Conservation (phyloP, 2,888 invertebrate species). For the Apamea crenata region DNA sequence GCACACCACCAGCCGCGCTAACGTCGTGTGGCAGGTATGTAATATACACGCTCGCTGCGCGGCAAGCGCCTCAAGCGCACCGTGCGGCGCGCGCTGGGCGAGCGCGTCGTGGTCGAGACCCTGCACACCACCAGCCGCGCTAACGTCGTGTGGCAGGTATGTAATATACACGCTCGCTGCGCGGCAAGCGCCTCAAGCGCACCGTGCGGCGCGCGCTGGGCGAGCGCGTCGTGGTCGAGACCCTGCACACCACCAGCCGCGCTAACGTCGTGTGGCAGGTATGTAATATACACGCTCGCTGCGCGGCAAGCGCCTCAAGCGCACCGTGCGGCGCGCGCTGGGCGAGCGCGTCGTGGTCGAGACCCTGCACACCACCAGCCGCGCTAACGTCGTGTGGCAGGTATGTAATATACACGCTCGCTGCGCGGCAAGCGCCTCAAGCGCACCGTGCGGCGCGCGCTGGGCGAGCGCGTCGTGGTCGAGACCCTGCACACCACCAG, state of each 20-base stretch:
- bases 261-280: slow-evolving; percentile 87
- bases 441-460: too few species aligned
- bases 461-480: slow-evolving; percentile 93
- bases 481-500: slow-evolving; percentile 95
- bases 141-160: slow-evolving; percentile 77
- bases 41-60: slow-evolving; percentile 79
- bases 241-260: slow-evolving; percentile 94
- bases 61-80: slow-evolving; percentile 88
- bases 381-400: slow-evolving; percentile 88
- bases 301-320: slow-evolving; percentile 87
- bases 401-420: slow-evolving; percentile 70
- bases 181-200: slow-evolving; percentile 88
- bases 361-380: slow-evolving; percentile 94
- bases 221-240: slow-evolving; percentile 94
- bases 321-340: slow-evolving; percentile 89
- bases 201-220: slow-evolving; percentile 91
- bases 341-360: slow-evolving; percentile 95
- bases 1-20: slow-evolving; percentile 94
- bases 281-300: slow-evolving; percentile 74
- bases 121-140: slow-evolving; percentile 94
- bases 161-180: slow-evolving; percentile 77
- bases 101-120: slow-evolving; percentile 95
- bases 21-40: slow-evolving; percentile 68
- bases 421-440: slow-evolving; percentile 88
- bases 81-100: slow-evolving; percentile 91